phyloP scores from a whole-genome alignment of 2,888 invertebrate genomes.

The Zygaena filipendulae region DNA sequence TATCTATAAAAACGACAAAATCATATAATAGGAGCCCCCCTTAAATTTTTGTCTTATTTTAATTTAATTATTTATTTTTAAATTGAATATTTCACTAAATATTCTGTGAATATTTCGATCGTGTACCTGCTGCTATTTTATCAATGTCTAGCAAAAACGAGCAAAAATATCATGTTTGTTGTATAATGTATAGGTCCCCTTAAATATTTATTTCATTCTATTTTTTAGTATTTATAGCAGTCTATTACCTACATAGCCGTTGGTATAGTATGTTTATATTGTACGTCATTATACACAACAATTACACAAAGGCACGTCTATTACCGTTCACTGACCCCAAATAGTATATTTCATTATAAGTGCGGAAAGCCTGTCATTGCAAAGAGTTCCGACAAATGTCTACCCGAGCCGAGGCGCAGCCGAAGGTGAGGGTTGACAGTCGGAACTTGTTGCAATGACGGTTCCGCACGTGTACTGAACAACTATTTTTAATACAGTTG shows the following conservation, averaged over 20 bases:
- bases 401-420: no score
- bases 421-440: no score
- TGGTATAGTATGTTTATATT: slow-evolving; percentile 13
- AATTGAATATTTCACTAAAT: slow-evolving; percentile 1
- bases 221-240: neutral
- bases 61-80: neutral
- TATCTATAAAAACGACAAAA: neutral
- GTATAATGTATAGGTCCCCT: neutral
- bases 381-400: no score
- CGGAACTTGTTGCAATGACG: no score
- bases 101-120: neutral
- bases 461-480: no score
- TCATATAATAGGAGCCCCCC: neutral
- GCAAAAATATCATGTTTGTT: slow-evolving; percentile 1
- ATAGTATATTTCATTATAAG: no score
- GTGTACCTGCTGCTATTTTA: slow-evolving; percentile 2
- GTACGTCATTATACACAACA: no score
- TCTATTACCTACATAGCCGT: neutral
- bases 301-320: no score
- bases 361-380: no score
- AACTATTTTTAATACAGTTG: no score
- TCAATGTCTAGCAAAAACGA: slow-evolving; percentile 3
- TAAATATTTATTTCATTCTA: neutral
- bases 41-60: neutral
- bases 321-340: no score